These are phyloP conservation scores for Mormyrops attenuatus DNA, from an alignment of 2,797 vertebrate species.

Conservation along the genomic window DNA sequence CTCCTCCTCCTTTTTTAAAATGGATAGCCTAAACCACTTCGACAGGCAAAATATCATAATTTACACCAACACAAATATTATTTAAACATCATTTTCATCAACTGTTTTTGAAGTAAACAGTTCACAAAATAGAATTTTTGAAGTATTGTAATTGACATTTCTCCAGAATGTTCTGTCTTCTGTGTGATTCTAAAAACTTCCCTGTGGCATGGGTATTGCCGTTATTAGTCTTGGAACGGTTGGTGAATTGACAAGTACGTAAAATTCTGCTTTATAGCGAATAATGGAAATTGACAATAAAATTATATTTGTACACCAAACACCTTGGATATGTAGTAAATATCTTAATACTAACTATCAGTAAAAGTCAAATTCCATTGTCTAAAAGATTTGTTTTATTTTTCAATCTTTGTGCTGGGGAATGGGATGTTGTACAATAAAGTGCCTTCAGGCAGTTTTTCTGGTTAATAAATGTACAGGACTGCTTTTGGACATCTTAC, in stretches of 20 bases:
- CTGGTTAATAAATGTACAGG: neutral
- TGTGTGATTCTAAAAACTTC: neutral
- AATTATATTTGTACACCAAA: neutral
- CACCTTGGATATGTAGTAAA: neutral
- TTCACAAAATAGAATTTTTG: neutral
- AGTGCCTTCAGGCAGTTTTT: neutral
- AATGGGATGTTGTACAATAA: neutral
- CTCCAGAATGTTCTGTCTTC: neutral
- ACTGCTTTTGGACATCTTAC: neutral
- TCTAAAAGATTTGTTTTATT: neutral
- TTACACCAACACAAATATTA: neutral
- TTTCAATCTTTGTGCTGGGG: neutral
- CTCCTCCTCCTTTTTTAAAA: neutral
- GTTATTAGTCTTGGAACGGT: neutral
- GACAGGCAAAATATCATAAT: neutral
- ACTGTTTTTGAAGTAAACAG: neutral
- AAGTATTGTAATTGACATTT: neutral
- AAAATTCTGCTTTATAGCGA: neutral
- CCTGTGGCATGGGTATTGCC: neutral
- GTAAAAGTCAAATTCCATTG: neutral
- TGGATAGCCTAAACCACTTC: neutral
- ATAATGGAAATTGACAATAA: neutral
- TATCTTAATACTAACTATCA: neutral
- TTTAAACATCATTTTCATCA: neutral
- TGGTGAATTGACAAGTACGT: neutral